Evolutionary conservation across 2,797 vertebrate species (phyloP).

Genomic region (Saxicola maurus): DNA sequence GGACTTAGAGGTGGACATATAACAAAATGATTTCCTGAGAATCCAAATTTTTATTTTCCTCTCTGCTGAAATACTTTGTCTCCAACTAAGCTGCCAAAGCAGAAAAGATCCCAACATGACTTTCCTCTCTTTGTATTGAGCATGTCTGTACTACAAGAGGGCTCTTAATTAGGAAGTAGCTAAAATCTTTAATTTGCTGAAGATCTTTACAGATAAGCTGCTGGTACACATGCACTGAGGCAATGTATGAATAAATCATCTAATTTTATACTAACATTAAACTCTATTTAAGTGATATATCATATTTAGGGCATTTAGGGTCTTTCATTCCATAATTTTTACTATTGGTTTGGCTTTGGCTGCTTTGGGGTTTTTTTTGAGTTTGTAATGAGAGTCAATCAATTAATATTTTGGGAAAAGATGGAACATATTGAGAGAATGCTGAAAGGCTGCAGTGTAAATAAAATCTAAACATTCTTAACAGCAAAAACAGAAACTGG

Average conservation of each 20-base stretch:
- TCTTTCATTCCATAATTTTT: not conserved
- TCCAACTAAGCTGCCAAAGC: not conserved
- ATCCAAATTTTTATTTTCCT: not conserved
- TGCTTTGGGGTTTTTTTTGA: not conserved
- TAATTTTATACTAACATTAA: not conserved
- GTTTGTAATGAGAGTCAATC: not conserved
- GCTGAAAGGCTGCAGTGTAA: not conserved
- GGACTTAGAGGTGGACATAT: not conserved
- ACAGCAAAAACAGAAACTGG: not conserved
- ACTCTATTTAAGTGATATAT: not conserved
- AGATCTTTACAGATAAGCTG: not conserved
- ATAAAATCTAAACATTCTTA: not conserved
- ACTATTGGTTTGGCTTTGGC: not conserved
- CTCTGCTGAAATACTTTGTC: not conserved
- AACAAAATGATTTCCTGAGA: not conserved
- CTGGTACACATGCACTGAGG: not conserved
- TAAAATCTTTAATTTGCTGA: not conserved
- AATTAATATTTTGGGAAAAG: conserved; percentile 19
- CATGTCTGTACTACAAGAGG: not conserved
- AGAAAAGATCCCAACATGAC: not conserved
- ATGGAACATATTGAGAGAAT: not conserved
- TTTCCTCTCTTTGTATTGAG: not conserved
- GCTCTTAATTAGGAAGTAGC: not conserved
- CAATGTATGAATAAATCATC: not conserved
- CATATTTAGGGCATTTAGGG: not conserved